Conservation (phyloP, 2,797 vertebrate species). For the Lycodopsis pacificus region DNA sequence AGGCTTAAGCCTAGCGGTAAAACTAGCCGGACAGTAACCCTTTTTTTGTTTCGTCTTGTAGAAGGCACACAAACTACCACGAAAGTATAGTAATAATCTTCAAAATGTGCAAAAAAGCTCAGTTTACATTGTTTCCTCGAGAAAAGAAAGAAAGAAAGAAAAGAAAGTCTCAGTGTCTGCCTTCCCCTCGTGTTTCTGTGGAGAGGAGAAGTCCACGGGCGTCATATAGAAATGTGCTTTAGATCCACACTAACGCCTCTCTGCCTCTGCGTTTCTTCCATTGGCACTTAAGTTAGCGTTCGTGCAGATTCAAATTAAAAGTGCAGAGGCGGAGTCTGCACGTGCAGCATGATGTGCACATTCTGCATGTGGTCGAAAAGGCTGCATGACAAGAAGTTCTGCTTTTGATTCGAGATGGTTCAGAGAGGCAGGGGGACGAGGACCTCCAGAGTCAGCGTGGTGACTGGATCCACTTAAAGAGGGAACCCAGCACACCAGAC, state of each 20-base stretch:
- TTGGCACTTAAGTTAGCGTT: slow-evolving; percentile 66
- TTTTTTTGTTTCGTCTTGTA: slow-evolving; percentile 58
- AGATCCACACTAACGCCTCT: slow-evolving; percentile 42
- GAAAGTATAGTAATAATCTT: slow-evolving; percentile 68
- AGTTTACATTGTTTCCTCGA: slow-evolving; percentile 67
- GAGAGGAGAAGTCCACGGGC: slow-evolving; percentile 26
- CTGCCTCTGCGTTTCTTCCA: slow-evolving; percentile 32
- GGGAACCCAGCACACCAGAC: slow-evolving; percentile 7
- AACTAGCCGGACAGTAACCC: slow-evolving; percentile 61
- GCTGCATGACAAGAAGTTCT: neutral
- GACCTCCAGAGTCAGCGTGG: slow-evolving; percentile 26
- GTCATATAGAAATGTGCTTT: slow-evolving; percentile 57
- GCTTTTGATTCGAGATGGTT: slow-evolving; percentile 23
- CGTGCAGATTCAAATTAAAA: slow-evolving; percentile 38
- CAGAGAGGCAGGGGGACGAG: slow-evolving; percentile 6
- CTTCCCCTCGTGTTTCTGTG: slow-evolving; percentile 1
- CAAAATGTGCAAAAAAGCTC: slow-evolving; percentile 85
- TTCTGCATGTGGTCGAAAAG: neutral
- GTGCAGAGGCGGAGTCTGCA: slow-evolving; percentile 22
- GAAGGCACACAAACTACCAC: slow-evolving; percentile 84
- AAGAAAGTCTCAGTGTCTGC: slow-evolving; percentile 8
- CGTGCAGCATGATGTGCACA: slow-evolving; percentile 23
- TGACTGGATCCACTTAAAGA: slow-evolving; percentile 27
- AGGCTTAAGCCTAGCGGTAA: slow-evolving; percentile 52
- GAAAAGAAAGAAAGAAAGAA: slow-evolving; percentile 36